A percentile compares a stretch with the other conserved stretches of the same genome.
phyloP scores from a whole-genome alignment of 2,888 invertebrate species.

The Hirtodrosophila duncani region DNA sequence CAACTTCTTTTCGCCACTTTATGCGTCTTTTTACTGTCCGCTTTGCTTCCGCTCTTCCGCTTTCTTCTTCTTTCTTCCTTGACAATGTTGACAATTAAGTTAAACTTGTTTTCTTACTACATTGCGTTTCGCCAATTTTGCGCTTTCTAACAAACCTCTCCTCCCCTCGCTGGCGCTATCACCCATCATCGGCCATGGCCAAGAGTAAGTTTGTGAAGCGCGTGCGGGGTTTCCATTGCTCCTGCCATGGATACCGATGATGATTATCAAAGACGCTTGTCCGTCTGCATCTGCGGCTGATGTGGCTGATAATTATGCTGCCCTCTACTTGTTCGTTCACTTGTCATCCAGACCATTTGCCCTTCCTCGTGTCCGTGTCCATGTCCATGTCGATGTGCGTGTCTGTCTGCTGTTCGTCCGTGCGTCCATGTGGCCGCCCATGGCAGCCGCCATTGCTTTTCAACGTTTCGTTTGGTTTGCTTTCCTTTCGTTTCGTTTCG shows the following conservation, averaged over 20 bases:
- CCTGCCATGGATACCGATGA: conserved; percentile 26
- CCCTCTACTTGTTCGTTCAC: conserved; percentile 18
- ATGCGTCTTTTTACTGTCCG: conserved; percentile 40
- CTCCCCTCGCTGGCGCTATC: not conserved
- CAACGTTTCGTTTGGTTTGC: conserved; percentile 39
- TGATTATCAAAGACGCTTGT: conserved; percentile 64
- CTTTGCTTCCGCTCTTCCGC: conserved; percentile 23
- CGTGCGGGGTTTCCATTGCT: no score
- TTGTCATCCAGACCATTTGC: no score
- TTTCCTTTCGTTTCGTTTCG: conserved; percentile 42
- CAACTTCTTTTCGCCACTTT: conserved; percentile 47
- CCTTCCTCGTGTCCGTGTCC: no score
- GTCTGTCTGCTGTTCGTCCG: conserved; percentile 21
- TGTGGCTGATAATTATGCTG: conserved; percentile 72
- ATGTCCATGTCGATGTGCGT: conserved; percentile 32
- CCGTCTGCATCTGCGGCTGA: conserved; percentile 55
- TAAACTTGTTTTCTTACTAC: conserved; percentile 71
- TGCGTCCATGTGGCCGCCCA: no score
- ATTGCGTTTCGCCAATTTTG: conserved; percentile 54
- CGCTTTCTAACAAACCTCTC: not conserved
- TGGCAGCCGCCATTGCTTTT: conserved; percentile 37
- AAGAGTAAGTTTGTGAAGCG: no score
- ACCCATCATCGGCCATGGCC: conserved; percentile 4
- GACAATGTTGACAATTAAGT: conserved; percentile 69
- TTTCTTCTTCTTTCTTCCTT: conserved; percentile 4